Conservation (phyloP, 35 echinoderm and acorn worm species). For the Chiridota heheva region DNA sequence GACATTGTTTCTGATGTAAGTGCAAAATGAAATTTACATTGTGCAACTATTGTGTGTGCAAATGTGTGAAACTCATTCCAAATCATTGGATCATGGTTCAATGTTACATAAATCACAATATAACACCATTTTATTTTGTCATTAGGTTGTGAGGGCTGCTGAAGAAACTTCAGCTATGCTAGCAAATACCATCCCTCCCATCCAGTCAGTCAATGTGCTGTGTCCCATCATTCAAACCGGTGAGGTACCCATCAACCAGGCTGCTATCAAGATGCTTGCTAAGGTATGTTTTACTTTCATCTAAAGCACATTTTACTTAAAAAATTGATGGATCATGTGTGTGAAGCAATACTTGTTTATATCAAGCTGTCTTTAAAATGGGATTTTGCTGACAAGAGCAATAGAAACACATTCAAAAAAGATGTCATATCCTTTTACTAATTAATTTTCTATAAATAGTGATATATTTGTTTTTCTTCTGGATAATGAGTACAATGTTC, state of each 20-base stretch:
- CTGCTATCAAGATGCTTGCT: conserved; percentile 94
- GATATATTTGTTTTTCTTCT: no score
- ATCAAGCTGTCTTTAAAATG: no score
- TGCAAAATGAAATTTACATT: no score
- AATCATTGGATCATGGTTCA: neutral
- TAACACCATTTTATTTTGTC: neutral
- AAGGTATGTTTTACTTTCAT: conserved; percentile 56
- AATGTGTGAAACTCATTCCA: neutral
- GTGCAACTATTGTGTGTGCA: neutral
- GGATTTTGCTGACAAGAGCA: no score
- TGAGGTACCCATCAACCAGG: conserved; percentile 89
- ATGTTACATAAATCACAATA: neutral
- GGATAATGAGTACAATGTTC: no score
- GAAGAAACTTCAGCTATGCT: conserved; percentile 92
- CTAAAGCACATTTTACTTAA: neutral
- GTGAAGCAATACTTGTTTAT: no score
- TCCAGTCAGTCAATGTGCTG: conserved; percentile 78
- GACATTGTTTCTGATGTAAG: conserved; percentile 84
- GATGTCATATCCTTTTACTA: no score
- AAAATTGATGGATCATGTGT: no score
- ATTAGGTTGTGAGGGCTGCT: conserved; percentile 77
- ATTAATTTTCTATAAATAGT: no score
- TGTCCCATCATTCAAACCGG: conserved; percentile 98
- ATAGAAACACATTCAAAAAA: no score
- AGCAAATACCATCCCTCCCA: conserved; percentile 84